Base-by-base conservation (phyloP, 2,113 vertebrate species). In the Leptocoma aspasia region DNA sequence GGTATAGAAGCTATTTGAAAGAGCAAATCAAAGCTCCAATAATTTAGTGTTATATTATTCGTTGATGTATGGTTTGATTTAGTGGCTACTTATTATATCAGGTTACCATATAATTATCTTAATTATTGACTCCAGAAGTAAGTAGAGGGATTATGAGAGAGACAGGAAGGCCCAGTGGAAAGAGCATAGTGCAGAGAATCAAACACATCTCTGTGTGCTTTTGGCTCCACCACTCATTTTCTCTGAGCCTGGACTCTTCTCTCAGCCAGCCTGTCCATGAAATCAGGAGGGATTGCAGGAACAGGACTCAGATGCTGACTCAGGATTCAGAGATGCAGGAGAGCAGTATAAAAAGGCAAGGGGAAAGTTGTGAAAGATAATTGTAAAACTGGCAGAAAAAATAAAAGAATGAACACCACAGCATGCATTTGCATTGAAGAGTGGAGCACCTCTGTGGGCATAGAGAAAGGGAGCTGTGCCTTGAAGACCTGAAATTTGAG, bases 91-190 rank as follows among this genome's bases (percentile, higher is more conserved):
- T 95, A 95, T 95, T 96, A 88, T 96, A 97, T 96, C 95, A 86
- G 82, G 92, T 97, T 96, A 96, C 96, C 86, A 81, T 96, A 75
- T 97, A 95, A 96, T 95, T 96, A 96, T 92, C 93, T 90, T 97
- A 94, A 96, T 96, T 96, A 95, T 93, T 93, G 85, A 96, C 93
- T 96, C 68, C 41, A 95, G 64, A 93, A 93, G 66, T 95, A 95
- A 95, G 89, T 70, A 92, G 82, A 82, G 88, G 88, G 72, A 94
- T 95, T 95, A 93, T 63, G 72, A 95, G 85, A 90, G 84, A 95
- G 85, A 86, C 82, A 83, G 90, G n/a, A 94, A 94, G 82, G 89
- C 83, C 89, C 83, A 65, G 65, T 90, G 72, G 85, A 96, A 89
- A 92, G 93, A 80, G 24, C 60, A 69, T 68, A 85, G 71, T 84